Evolutionary conservation across 2,888 invertebrate species (phyloP).

Genomic region (Pediacus dermestoides): DNA sequence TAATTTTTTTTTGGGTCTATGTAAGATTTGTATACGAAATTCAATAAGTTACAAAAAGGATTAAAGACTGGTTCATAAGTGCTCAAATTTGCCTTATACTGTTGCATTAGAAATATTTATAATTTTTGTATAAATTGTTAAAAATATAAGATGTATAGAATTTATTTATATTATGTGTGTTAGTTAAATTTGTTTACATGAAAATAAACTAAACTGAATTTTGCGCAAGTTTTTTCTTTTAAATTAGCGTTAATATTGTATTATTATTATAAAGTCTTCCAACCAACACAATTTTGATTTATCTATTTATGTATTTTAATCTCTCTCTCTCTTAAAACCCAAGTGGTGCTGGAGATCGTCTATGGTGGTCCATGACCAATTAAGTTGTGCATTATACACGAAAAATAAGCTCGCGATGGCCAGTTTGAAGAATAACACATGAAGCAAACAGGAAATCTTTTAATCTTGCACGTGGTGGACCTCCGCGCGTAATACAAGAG

Average conservation of each 20-base stretch:
- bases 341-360: slow-evolving; percentile 9
- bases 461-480: slow-evolving; percentile 12
- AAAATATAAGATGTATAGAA: slow-evolving; percentile 13
- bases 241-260: too few relatives aligned
- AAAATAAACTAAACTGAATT: slow-evolving; percentile 9
- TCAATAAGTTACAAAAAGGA: slow-evolving; percentile 9
- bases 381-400: slow-evolving; percentile 44
- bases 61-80: slow-evolving; percentile 11
- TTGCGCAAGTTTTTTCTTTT: too few relatives aligned
- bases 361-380: slow-evolving; percentile 44
- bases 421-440: slow-evolving; percentile 21
- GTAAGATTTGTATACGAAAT: too few relatives aligned
- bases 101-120: slow-evolving; percentile 7
- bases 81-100: slow-evolving; percentile 28
- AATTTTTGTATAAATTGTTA: slow-evolving; percentile 8
- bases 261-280: too few relatives aligned
- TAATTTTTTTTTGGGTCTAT: too few relatives aligned
- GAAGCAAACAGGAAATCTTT: slow-evolving; percentile 28
- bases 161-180: slow-evolving; percentile 12
- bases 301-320: too few relatives aligned
- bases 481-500: slow-evolving; percentile 12
- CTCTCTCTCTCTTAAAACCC: too few relatives aligned
- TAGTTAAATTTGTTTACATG: slow-evolving; percentile 15
- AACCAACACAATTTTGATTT: too few relatives aligned
- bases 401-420: slow-evolving; percentile 35